phyloP scores from a whole-genome alignment of 2,888 invertebrate species.

The Melitaea athalia region DNA sequence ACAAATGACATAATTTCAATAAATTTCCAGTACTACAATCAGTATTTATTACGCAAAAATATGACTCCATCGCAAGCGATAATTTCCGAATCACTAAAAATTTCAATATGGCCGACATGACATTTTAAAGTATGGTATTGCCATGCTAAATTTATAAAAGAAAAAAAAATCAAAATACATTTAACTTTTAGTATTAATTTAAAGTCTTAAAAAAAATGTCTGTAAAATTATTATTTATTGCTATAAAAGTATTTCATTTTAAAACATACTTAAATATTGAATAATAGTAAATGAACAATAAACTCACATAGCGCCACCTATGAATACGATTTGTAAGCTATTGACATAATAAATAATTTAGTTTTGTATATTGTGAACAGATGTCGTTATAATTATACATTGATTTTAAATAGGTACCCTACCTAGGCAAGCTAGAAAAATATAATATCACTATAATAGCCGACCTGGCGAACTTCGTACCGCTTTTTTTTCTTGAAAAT shows the following conservation, averaged over 20 bases:
- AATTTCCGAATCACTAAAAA: conserved; percentile 74
- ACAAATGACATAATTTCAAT: conserved; percentile 80
- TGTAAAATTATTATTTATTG: background rate
- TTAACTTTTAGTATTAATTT: background rate
- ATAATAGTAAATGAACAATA: no score
- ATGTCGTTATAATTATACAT: background rate
- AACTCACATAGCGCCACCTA: background rate
- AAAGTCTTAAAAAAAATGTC: background rate
- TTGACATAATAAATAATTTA: background rate
- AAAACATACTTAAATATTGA: no score
- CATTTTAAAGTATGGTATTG: conserved; percentile 49
- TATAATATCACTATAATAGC: no score
- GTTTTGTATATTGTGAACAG: background rate
- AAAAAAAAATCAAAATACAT: no score
- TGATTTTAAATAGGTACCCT: no score
- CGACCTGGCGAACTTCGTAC: no score
- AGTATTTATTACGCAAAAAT: conserved; percentile 78
- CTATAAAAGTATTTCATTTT: background rate
- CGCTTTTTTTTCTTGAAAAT: no score
- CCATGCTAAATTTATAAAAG: conserved; percentile 40
- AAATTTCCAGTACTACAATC: conserved; percentile 75
- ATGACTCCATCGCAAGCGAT: conserved; percentile 81
- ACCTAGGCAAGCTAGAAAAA: no score
- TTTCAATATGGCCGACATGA: conserved; percentile 67
- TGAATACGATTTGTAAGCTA: background rate